A percentile compares a stretch with the other conserved stretches of the same genome.
phyloP scores from a whole-genome alignment of 2,888 invertebrate genomes.

The Sphecodes monilicornis region DNA sequence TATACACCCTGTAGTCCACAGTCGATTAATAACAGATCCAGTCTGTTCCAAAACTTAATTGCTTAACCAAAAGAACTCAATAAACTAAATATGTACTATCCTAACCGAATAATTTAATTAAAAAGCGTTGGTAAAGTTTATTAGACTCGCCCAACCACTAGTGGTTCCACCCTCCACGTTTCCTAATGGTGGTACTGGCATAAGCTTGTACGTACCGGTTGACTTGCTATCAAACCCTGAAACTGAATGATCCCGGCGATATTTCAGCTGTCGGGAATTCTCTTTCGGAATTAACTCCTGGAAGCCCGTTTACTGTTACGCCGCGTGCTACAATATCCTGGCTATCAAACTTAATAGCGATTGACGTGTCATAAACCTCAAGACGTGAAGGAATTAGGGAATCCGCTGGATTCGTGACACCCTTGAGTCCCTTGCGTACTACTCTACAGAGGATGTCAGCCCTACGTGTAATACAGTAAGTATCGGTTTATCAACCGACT shows the following conservation, averaged over 20 bases:
- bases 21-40: too few relatives aligned
- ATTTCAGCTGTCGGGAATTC: not conserved
- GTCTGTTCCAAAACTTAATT: too few relatives aligned
- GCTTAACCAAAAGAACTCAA: not conserved
- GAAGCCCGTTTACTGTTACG: not conserved
- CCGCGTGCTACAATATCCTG: not conserved
- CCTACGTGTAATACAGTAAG: not conserved
- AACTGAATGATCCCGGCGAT: not conserved
- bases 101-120: not conserved
- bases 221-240: not conserved
- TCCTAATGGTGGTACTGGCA: not conserved
- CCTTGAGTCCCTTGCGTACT: not conserved
- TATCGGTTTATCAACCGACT: not conserved
- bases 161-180: not conserved
- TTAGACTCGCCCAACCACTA: not conserved
- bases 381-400: not conserved
- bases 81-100: not conserved
- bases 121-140: not conserved
- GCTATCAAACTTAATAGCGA: not conserved
- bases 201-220: not conserved
- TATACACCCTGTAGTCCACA: too few relatives aligned
- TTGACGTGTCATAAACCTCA: constrained; percentile 9
- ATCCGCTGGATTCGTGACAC: constrained; percentile 2
- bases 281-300: not conserved
- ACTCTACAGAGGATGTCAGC: not conserved